Evolutionary conservation across 2,797 vertebrate genomes (phyloP).

Genomic region (Monodelphis domestica): DNA sequence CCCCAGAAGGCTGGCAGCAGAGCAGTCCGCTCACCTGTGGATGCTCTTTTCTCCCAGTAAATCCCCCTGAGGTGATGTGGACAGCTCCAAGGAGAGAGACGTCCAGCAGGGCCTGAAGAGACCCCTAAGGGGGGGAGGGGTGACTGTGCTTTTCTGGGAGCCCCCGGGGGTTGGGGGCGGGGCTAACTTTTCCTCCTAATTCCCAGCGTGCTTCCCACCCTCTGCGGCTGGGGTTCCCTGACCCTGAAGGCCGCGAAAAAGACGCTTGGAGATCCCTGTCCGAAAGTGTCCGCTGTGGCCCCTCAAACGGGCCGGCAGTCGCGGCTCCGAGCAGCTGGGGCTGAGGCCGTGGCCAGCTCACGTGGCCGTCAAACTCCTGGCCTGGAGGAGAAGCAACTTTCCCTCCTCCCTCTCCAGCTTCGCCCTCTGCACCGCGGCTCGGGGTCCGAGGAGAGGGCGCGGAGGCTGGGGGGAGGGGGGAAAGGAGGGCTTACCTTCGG

Average conservation of each 20-base stretch:
- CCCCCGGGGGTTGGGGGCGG: not conserved
- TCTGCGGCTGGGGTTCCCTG: not conserved
- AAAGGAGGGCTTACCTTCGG: constrained; percentile 77
- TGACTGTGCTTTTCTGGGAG: too few relatives aligned
- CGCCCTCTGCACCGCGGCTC: not conserved
- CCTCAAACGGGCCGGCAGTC: fast-evolving
- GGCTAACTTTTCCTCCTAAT: not conserved
- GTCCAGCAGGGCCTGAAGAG: not conserved
- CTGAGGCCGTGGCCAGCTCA: not conserved
- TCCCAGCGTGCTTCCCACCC: not conserved
- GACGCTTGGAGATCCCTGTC: not conserved
- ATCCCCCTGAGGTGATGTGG: constrained; percentile 62
- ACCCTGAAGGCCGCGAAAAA: not conserved
- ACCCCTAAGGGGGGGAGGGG: too few relatives aligned
- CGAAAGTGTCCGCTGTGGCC: not conserved
- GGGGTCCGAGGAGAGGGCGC: constrained; percentile 6
- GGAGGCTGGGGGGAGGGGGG: not conserved
- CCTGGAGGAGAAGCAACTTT: not conserved
- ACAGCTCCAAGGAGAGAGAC: too few relatives aligned
- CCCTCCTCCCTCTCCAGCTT: not conserved
- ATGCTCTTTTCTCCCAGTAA: constrained; percentile 68
- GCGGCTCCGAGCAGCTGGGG: not conserved
- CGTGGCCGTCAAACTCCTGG: not conserved
- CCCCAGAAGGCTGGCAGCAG: constrained; percentile 53
- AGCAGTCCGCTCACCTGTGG: constrained; percentile 55